phyloP scores from a whole-genome alignment of 2,888 invertebrate genomes.

The Eilema caniola region DNA sequence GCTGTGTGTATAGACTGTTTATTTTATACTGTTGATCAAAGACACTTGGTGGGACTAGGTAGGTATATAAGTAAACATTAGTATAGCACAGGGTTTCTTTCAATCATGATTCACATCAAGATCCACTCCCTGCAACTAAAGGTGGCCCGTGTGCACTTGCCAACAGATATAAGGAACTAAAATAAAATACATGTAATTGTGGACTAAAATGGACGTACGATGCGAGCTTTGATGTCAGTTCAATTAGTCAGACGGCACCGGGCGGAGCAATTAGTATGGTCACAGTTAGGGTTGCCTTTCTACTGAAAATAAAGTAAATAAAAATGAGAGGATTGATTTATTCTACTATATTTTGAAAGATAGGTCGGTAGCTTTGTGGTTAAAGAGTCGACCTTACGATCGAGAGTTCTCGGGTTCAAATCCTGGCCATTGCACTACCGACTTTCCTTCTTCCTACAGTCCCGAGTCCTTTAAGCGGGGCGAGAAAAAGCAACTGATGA shows the following conservation, averaged over 20 bases:
- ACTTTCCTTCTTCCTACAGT: too few relatives aligned
- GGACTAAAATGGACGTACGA: conserved; percentile 23
- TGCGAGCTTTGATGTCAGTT: conserved; percentile 32
- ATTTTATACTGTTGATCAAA: too few relatives aligned
- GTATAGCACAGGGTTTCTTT: neutral
- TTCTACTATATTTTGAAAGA: too few relatives aligned
- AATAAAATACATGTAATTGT: conserved; percentile 29
- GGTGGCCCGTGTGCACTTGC: conserved; percentile 10
- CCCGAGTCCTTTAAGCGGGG: too few relatives aligned
- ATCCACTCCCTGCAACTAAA: conserved; percentile 1
- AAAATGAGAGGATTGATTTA: too few relatives aligned
- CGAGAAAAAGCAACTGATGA: too few relatives aligned
- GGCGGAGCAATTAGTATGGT: conserved; percentile 18
- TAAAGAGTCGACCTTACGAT: too few relatives aligned
- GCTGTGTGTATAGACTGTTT: too few relatives aligned
- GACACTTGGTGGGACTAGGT: too few relatives aligned
- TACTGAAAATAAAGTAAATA: neutral
- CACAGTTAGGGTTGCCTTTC: conserved; percentile 15
- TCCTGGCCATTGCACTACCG: too few relatives aligned
- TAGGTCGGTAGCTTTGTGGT: too few relatives aligned
- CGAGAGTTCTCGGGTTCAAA: too few relatives aligned
- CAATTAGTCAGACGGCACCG: conserved; percentile 27
- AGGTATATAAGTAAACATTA: neutral
- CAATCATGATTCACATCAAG: neutral
- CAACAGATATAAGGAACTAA: conserved; percentile 13